Evolutionary conservation across 2,797 vertebrate species (phyloP), one percentile per base, ranked within the genome.

Genomic region (Spheniscus humboldti): DNA sequence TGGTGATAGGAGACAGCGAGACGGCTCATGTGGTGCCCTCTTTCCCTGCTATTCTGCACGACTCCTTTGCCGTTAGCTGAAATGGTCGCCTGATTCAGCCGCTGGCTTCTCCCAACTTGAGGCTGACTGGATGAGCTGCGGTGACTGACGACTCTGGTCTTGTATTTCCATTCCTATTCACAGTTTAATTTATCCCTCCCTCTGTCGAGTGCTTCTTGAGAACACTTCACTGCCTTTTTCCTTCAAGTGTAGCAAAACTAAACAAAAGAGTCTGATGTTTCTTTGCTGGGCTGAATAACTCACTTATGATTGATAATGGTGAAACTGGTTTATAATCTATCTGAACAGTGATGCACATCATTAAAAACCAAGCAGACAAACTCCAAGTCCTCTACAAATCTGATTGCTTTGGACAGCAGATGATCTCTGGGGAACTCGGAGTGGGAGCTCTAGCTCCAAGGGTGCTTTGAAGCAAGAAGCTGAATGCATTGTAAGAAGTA

Each of bases 171-270:
- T 92, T 96, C 84, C 92, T 94, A 68, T 95, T 97, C 96, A 90
- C 55, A 68, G 90, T 94, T 95, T 93, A 94, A 95, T 96, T 96
- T 95, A 91, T 97, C 79, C 86, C 47, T 94, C 64, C 78, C 55
- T 86, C 71, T 93, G 60, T 72, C 0, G 23, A 92, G 83, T 94
- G 81, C 62, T 94, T 77, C 81, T 94, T 87, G 73, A 96, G 92
- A 96, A 86, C 89, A 90, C 88, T 95, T 95, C 87, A 88, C 74
- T 92, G 86, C 62, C 86, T 96, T 96, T 94, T 96, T 89, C 86
- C 91, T 94, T 95, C 88, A 94, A 97, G 95, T 96, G 86, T 90
- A 89, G 63, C 86, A 96, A 93, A 97, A 95, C 86, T 93, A 90
- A 95, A 95, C 83, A 80, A 88, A 92, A 93, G 83, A 72, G 53